Evolutionary conservation across 2,113 vertebrate genomes (phyloP), one percentile per base, ranked within the genome.

Genomic region (Peromyscus leucopus): DNA sequence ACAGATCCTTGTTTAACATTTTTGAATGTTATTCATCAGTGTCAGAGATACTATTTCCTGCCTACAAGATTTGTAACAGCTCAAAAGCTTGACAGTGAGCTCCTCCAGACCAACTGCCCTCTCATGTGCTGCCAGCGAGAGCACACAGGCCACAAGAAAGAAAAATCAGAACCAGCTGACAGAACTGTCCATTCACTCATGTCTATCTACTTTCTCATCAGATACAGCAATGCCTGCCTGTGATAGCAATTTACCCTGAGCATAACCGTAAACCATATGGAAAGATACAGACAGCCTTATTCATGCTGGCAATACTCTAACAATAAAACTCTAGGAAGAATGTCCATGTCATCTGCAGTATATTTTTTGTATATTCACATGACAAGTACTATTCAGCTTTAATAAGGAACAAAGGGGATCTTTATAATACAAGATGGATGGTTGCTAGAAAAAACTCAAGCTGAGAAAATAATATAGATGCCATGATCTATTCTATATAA

Each of bases 391-490:
- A 78, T 42, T 67, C 17, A 63, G 26, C 7, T n/a, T 0, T 69
- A 95, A 83, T 76, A 96, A 71, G 59, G 59, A 89, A 89, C 33
- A 3, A 93, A 26, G 11, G 36, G 1, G 59, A 59, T 74, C 67
- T 76, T 93, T 59, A 71, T 65, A 46, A 85, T 85, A 19, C 63
- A 8, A 75, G 31, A 79, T 51, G 36, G 36, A 93, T 63, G 28
- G 79, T 1, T 90, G 13, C 24, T 36, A 95, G 24, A 90, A 63
- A 87, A 87, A 92, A 87, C n/a, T 19, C 24, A 96, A 89, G 26
- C 10, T 84, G 11, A 69, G 65, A 65, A 87, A 75, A 57, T 61
- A 87, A 21, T 74, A 31, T 24, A 36, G 24, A 51, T 26, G 61
- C 8, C 42, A 92, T 33, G 22, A 24, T 95, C 87, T 65, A 48